Conservation (phyloP, 2,888 invertebrate species). For the Cephus nigrinus region DNA sequence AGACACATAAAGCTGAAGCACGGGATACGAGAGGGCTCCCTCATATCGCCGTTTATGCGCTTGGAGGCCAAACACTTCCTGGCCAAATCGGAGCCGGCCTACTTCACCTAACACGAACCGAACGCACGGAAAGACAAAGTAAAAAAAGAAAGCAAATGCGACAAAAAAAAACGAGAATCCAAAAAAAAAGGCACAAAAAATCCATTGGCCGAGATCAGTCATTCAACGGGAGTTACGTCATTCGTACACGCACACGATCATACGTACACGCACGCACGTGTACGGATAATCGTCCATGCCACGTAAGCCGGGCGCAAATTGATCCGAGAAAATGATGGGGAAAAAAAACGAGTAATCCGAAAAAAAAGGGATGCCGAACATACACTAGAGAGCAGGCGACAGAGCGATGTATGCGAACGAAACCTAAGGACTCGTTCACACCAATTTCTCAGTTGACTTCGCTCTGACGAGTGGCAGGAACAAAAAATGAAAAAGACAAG, state of each 20-base stretch:
- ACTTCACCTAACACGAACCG: constrained; percentile 48
- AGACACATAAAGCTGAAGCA: constrained; percentile 68
- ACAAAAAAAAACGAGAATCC: neutral
- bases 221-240: neutral
- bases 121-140: neutral
- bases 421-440: neutral
- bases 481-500: neutral
- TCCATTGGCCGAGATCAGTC: neutral
- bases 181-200: neutral
- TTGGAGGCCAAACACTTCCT: constrained; percentile 56
- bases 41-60: constrained; percentile 57
- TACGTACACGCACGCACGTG: neutral
- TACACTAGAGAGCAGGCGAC: neutral
- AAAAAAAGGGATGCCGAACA: neutral
- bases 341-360: neutral
- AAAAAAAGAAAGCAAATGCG: constrained; percentile 13
- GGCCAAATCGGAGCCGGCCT: constrained; percentile 57
- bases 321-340: neutral
- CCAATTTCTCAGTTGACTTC: neutral
- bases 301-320: neutral
- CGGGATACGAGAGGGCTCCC: constrained; percentile 58
- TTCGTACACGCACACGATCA: neutral
- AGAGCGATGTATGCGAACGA: neutral
- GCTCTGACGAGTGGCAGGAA: neutral
- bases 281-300: neutral